A percentile compares a stretch with the other conserved stretches of the same genome.
These are phyloP conservation scores for Aviceda subcristata DNA, from an alignment of 2,113 vertebrate genomes.

Conservation along the genomic window DNA sequence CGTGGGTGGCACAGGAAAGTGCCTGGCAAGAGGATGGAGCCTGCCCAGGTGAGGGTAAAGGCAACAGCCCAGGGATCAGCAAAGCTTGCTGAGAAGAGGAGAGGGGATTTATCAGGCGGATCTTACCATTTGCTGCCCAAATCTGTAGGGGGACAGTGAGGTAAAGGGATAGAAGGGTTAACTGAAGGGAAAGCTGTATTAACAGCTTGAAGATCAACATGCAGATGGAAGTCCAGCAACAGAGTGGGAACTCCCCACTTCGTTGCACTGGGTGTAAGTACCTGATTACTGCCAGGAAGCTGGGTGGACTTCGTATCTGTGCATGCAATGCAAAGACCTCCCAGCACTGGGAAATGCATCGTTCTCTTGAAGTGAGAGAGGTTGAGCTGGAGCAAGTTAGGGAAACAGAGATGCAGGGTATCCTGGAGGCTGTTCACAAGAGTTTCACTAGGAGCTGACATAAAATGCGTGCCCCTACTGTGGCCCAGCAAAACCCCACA, in stretches of 20 bases:
- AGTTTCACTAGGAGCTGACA: not conserved
- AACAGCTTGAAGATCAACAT: not conserved
- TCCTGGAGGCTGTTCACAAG: not conserved
- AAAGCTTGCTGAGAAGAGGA: not conserved
- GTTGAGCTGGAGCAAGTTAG: not conserved
- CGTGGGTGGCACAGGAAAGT: not conserved
- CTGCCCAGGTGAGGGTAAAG: not conserved
- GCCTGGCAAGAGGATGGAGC: not conserved
- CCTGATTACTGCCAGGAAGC: not conserved
- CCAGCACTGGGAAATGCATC: not conserved
- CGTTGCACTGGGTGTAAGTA: accelerated
- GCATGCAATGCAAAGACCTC: not conserved
- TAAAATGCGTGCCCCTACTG: not conserved
- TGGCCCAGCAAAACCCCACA: not conserved
- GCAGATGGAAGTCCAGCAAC: not conserved
- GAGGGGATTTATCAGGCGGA: not conserved
- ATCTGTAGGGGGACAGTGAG: not conserved
- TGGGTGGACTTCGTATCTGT: not conserved
- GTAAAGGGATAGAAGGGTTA: not conserved
- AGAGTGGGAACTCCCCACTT: not conserved
- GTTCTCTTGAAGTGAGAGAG: not conserved
- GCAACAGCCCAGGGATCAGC: not conserved
- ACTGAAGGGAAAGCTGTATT: not conserved
- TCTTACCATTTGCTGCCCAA: not conserved
- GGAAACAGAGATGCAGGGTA: not conserved